Percentiles rank a stretch among this genome's conserved stretches.
Conservation (phyloP, 1,140 invertebrate species). For the Pseudomyrmex gracilis region DNA sequence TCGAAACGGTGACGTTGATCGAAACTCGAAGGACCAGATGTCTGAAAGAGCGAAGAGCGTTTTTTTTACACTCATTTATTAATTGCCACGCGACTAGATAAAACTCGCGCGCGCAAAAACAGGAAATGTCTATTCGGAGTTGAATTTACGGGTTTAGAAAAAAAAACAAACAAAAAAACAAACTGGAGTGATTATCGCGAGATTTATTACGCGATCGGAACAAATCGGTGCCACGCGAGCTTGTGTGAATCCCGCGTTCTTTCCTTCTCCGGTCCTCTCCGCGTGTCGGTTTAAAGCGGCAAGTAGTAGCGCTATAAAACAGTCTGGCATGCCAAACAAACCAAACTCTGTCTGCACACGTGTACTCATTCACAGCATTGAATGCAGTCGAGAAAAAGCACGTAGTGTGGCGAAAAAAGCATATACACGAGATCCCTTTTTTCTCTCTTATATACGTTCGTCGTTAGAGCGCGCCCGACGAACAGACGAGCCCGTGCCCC, state of each 20-base stretch:
- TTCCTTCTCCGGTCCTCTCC: not conserved
- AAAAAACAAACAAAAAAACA: too few relatives aligned
- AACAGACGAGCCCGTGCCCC: slow-evolving; percentile 37
- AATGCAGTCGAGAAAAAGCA: slow-evolving; percentile 1
- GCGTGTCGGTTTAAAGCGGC: not conserved
- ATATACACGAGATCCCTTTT: slow-evolving; percentile 9
- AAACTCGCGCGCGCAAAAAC: not conserved
- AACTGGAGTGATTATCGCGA: too few relatives aligned
- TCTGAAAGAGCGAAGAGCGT: not conserved
- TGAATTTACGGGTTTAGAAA: too few relatives aligned
- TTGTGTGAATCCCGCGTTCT: too few relatives aligned
- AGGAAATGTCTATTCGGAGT: too few relatives aligned
- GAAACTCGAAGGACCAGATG: not conserved
- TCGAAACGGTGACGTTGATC: slow-evolving; percentile 30
- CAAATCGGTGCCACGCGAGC: too few relatives aligned
- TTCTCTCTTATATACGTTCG: slow-evolving; percentile 10
- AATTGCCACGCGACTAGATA: not conserved
- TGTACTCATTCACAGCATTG: slow-evolving; percentile 12
- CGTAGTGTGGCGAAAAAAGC: slow-evolving; percentile 18
- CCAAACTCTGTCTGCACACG: not conserved
- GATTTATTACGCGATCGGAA: not conserved
- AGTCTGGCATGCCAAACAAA: slow-evolving; percentile 26
- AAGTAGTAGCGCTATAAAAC: not conserved
- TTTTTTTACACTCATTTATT: not conserved
- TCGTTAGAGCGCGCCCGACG: slow-evolving; percentile 26